Conservation (phyloP, 2,888 invertebrate species). For the Drosophila planitibia region DNA sequence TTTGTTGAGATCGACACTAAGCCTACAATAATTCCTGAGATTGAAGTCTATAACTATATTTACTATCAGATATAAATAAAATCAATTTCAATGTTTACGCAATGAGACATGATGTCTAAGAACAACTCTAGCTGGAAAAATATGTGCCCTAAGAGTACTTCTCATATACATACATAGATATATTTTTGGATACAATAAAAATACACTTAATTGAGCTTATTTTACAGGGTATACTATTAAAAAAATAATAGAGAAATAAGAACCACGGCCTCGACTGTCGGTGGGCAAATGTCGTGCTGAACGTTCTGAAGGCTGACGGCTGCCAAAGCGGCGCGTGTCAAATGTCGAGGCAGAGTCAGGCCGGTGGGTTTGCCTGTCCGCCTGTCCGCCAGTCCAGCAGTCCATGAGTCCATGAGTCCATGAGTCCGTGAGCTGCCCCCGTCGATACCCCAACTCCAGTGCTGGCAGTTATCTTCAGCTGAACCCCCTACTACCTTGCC, state of each 20-base stretch:
- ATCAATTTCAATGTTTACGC: neutral
- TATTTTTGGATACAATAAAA: neutral
- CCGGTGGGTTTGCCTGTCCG: conserved; percentile 6
- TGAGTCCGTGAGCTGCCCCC: conserved; percentile 1
- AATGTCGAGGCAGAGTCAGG: conserved; percentile 70
- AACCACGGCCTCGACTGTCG: conserved; percentile 37
- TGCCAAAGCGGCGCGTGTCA: conserved; percentile 76
- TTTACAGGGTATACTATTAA: conserved; percentile 34
- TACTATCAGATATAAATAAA: neutral
- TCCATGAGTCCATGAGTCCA: conserved; percentile 1
- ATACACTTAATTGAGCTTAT: neutral
- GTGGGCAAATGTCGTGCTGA: conserved; percentile 48
- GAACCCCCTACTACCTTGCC: neutral
- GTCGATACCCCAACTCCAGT: neutral
- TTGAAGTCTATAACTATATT: neutral
- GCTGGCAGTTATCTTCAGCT: neutral
- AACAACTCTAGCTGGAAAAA: neutral
- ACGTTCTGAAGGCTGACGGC: conserved; percentile 50
- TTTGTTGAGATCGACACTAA: neutral
- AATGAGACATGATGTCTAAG: neutral
- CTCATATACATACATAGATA: neutral
- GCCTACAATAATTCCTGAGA: neutral
- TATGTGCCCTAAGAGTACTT: neutral
- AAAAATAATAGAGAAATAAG: conserved; percentile 33
- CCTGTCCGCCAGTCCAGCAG: conserved; percentile 1